Percentiles rank a stretch among this genome's conserved stretches.
Conservation (phyloP, 2,888 invertebrate species). For the Lamproptera curius region DNA sequence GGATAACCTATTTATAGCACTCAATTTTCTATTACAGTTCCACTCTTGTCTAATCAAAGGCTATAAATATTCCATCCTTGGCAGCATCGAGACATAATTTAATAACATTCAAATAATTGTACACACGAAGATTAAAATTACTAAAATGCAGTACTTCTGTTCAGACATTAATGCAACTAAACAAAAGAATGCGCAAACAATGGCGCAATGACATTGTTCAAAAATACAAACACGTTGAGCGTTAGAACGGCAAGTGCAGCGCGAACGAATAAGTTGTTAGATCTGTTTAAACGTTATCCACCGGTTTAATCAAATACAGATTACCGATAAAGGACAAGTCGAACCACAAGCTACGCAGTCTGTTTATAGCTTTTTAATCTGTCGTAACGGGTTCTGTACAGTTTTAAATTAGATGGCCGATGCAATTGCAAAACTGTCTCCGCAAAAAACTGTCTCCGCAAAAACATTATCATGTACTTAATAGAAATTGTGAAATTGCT, state of each 20-base stretch:
- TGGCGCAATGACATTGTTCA: constrained; percentile 13
- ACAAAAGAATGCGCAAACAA: constrained; percentile 18
- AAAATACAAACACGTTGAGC: constrained; percentile 12
- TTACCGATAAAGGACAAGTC: constrained; percentile 24
- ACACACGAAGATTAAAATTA: too few relatives aligned
- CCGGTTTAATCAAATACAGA: constrained; percentile 22
- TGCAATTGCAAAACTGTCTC: constrained; percentile 9
- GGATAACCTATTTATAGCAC: too few relatives aligned
- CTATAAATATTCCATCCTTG: too few relatives aligned
- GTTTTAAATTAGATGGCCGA: constrained; percentile 23
- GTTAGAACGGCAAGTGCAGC: constrained; percentile 6
- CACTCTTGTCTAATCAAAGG: too few relatives aligned
- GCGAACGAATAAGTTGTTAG: constrained; percentile 21
- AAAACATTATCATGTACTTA: constrained; percentile 5
- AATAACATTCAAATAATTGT: too few relatives aligned
- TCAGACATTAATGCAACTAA: too few relatives aligned
- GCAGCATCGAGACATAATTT: too few relatives aligned
- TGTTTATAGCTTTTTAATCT: constrained; percentile 23
- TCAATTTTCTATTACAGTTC: too few relatives aligned
- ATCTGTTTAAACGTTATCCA: constrained; percentile 15
- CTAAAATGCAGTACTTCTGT: too few relatives aligned
- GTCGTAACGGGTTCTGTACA: constrained; percentile 25
- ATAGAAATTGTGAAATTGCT: constrained; percentile 13
- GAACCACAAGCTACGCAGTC: constrained; percentile 13
- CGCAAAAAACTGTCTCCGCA: constrained; percentile 14